Evolutionary conservation across 2,113 vertebrate genomes (phyloP).

Genomic region (Alouatta palliata): DNA sequence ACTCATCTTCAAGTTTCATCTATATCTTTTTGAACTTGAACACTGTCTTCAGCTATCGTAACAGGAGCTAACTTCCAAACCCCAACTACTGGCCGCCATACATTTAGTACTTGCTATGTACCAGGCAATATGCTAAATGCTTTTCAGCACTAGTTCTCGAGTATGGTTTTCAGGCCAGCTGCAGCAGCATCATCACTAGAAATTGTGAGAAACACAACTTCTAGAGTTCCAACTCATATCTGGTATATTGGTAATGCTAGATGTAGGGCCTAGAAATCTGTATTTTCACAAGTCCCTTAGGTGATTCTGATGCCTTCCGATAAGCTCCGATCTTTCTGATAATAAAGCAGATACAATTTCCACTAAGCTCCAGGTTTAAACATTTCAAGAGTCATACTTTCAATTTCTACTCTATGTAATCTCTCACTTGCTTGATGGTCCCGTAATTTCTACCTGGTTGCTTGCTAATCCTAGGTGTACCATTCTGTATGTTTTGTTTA

Average conservation of each 20-base stretch:
- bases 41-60: background rate
- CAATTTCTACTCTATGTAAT: background rate
- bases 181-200: background rate
- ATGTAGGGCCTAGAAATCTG: rapidly evolving
- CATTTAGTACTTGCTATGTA: background rate
- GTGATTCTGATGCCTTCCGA: background rate
- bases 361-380: background rate
- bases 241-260: background rate
- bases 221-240: background rate
- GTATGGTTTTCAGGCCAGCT: background rate
- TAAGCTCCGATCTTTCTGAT: too few species aligned
- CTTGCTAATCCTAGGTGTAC: background rate
- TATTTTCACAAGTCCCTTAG: background rate
- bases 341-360: too few species aligned
- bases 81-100: background rate
- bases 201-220: background rate
- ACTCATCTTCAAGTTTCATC: background rate
- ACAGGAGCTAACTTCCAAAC: background rate
- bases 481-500: background rate
- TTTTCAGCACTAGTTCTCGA: background rate
- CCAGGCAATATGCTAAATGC: background rate
- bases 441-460: background rate
- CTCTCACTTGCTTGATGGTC: background rate
- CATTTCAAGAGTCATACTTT: background rate
- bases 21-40: background rate